Conservation (phyloP, 2,113 vertebrate genomes). For the Prolemur simus region DNA sequence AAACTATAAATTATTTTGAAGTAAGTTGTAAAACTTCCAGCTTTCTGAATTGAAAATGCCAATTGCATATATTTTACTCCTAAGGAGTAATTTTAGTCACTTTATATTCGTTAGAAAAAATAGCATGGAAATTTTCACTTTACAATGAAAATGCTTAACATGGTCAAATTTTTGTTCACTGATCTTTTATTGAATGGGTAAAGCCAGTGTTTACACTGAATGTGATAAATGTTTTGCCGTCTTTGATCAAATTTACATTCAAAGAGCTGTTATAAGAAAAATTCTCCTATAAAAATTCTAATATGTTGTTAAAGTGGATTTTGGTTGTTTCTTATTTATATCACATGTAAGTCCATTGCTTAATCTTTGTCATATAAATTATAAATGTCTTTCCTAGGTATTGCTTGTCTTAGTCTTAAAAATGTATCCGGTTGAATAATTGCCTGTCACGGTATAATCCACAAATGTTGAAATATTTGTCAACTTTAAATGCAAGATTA, state of each 20-base stretch:
- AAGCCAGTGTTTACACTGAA: constrained; percentile 35
- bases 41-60: constrained; percentile 31
- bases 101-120: constrained; percentile 51
- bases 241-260: constrained; percentile 47
- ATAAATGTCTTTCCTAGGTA: constrained; percentile 50
- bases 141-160: constrained; percentile 46
- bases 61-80: neutral
- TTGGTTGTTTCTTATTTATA: constrained; percentile 58
- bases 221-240: constrained; percentile 63
- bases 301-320: constrained; percentile 40
- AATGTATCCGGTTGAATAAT: constrained; percentile 59
- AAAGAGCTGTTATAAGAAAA: constrained; percentile 49
- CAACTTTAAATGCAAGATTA: constrained; percentile 51
- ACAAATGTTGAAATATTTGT: constrained; percentile 49
- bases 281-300: constrained; percentile 32
- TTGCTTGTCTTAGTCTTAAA: constrained; percentile 68
- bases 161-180: constrained; percentile 51
- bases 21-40: constrained; percentile 44
- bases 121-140: constrained; percentile 37
- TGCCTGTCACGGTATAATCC: constrained; percentile 28
- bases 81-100: constrained; percentile 34
- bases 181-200: constrained; percentile 47
- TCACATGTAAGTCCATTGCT: constrained; percentile 16
- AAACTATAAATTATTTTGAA: constrained; percentile 44
- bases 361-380: constrained; percentile 60